These are phyloP conservation scores for Hydrolagus affinis DNA, from an alignment of 2,113 vertebrate genomes.

Conservation along the genomic window DNA sequence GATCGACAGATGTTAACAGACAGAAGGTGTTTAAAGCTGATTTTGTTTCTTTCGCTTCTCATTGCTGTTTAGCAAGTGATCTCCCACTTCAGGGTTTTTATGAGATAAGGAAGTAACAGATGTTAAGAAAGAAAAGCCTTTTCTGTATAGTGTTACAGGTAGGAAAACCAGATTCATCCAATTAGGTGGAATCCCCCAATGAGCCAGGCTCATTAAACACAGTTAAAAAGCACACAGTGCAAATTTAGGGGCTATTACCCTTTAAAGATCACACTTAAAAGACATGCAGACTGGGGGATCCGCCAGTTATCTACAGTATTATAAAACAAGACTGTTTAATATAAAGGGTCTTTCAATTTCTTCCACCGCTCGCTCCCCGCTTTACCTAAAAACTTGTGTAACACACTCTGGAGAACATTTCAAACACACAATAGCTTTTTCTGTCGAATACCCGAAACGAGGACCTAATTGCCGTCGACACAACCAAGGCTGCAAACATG, in stretches of 20 bases:
- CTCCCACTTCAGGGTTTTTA: too few species aligned
- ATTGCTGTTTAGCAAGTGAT: too few species aligned
- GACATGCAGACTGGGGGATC: background rate
- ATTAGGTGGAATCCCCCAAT: background rate
- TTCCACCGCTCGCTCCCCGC: background rate
- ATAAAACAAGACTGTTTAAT: background rate
- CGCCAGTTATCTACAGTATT: background rate
- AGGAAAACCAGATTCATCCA: background rate
- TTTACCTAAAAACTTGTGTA: background rate
- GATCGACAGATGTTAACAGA: too few species aligned
- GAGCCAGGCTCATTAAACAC: background rate
- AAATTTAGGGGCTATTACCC: background rate
- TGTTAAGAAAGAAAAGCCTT: too few species aligned
- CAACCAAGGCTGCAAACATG: background rate
- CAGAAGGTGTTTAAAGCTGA: too few species aligned
- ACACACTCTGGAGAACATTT: background rate
- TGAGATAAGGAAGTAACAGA: too few species aligned
- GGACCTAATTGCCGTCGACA: background rate
- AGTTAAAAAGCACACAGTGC: background rate
- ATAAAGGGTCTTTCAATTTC: background rate
- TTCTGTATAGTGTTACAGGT: background rate
- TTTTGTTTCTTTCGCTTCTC: too few species aligned
- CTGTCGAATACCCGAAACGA: background rate
- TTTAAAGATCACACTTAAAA: background rate
- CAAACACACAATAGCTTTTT: background rate